A percentile compares a stretch with the other conserved stretches of the same genome.
These are phyloP conservation scores for Urocynchramus pylzowi DNA, from an alignment of 2,113 vertebrate species.

Conservation along the genomic window DNA sequence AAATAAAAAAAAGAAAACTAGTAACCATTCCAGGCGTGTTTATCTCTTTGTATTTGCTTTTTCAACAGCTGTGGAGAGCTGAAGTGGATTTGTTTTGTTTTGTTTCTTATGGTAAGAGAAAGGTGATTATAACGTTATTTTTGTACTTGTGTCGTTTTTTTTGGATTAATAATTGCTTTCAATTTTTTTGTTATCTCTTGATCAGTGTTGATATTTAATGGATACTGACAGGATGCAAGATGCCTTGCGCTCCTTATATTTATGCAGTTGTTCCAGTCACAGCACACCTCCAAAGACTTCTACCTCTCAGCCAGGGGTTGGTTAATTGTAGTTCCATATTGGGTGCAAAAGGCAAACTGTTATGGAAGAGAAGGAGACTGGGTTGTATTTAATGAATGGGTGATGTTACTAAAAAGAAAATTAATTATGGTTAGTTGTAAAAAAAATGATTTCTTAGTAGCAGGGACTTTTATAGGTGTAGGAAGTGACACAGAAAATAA, in stretches of 20 bases:
- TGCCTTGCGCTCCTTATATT: neutral
- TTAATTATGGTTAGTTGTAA: neutral
- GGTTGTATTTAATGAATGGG: neutral
- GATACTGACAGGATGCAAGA: neutral
- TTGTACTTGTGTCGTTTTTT: neutral
- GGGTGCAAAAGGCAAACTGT: neutral
- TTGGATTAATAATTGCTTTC: neutral
- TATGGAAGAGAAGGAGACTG: neutral
- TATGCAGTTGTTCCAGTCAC: neutral
- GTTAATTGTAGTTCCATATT: neutral
- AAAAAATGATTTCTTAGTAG: neutral
- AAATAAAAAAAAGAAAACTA: neutral
- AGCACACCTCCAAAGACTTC: neutral
- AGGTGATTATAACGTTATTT: neutral
- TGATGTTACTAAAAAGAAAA: neutral
- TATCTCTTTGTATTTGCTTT: neutral
- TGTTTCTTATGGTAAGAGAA: neutral
- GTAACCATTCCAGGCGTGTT: fast-evolving
- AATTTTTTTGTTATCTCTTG: neutral
- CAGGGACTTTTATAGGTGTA: neutral
- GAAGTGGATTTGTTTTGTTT: neutral
- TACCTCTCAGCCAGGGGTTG: neutral
- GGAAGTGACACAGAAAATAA: neutral
- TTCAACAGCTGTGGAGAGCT: neutral
- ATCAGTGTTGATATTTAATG: neutral